Conservation (phyloP, 2,888 invertebrate genomes). For the Melanchra persicariae region DNA sequence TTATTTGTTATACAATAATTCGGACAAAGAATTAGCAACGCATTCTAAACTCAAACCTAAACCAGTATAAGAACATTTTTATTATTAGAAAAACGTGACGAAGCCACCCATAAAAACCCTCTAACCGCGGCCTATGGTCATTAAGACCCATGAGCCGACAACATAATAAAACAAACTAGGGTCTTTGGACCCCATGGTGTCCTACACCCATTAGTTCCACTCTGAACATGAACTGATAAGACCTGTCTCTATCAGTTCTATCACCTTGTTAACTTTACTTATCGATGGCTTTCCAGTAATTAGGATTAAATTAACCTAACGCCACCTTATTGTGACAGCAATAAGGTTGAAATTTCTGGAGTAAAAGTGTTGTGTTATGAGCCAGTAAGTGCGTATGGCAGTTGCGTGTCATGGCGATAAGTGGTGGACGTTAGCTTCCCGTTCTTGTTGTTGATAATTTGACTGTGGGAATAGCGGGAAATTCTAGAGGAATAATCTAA, state of each 20-base stretch:
- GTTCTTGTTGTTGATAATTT: conserved; percentile 35
- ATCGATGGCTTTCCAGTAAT: conserved; percentile 67
- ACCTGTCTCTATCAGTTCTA: conserved; percentile 70
- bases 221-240: conserved; percentile 68
- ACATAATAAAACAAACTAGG: conserved; percentile 48
- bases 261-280: conserved; percentile 73
- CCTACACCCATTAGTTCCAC: conserved; percentile 72
- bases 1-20: too few relatives aligned
- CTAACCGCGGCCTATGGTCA: conserved; percentile 25
- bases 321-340: conserved; percentile 3
- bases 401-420: conserved; percentile 55
- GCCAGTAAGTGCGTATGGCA: conserved; percentile 44
- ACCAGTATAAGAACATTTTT: neutral
- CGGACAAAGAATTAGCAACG: neutral
- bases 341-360: conserved; percentile 39
- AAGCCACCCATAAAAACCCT: conserved; percentile 17
- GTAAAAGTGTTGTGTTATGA: neutral
- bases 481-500: conserved; percentile 8
- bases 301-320: conserved; percentile 30
- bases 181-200: conserved; percentile 33
- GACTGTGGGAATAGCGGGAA: conserved; percentile 27
- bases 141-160: conserved; percentile 34
- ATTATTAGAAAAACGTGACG: conserved; percentile 12
- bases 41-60: neutral
- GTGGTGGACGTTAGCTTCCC: conserved; percentile 34